Evolutionary conservation across 2,113 vertebrate genomes (phyloP).

Genomic region (Jacana jacana): DNA sequence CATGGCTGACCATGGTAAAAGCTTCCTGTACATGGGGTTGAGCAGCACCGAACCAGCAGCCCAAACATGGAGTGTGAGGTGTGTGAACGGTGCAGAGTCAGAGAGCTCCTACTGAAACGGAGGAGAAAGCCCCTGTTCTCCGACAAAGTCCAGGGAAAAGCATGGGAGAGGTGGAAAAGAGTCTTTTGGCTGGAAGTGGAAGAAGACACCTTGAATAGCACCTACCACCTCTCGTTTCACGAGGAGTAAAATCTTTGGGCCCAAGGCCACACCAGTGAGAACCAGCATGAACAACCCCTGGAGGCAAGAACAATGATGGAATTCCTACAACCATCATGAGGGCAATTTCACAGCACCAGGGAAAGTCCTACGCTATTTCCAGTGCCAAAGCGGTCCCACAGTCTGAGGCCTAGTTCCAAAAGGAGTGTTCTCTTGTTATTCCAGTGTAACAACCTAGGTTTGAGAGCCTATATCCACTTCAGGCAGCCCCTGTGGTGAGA

Average conservation of each 20-base stretch:
- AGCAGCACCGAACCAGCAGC: neutral
- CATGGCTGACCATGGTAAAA: neutral
- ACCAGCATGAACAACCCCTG: neutral
- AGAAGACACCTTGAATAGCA: neutral
- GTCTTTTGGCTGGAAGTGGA: neutral
- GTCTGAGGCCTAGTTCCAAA: neutral
- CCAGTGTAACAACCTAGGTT: neutral
- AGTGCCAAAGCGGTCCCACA: neutral
- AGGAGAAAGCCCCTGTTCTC: neutral
- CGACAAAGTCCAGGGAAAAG: neutral
- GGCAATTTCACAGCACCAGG: neutral
- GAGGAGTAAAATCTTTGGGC: neutral
- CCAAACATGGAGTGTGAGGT: neutral
- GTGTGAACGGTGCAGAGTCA: neutral
- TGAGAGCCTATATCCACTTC: neutral
- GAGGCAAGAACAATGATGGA: neutral
- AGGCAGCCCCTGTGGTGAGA: neutral
- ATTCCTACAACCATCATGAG: neutral
- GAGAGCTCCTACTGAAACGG: neutral
- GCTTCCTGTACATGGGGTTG: fast-evolving
- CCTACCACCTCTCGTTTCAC: neutral
- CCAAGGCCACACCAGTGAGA: neutral
- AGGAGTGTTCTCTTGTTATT: neutral
- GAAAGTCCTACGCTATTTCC: neutral
- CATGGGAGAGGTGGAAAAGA: neutral